Percentiles rank a stretch among this genome's conserved stretches.
phyloP scores from a whole-genome alignment of 2,888 invertebrate genomes.

The Zaprionus obscuricornis region DNA sequence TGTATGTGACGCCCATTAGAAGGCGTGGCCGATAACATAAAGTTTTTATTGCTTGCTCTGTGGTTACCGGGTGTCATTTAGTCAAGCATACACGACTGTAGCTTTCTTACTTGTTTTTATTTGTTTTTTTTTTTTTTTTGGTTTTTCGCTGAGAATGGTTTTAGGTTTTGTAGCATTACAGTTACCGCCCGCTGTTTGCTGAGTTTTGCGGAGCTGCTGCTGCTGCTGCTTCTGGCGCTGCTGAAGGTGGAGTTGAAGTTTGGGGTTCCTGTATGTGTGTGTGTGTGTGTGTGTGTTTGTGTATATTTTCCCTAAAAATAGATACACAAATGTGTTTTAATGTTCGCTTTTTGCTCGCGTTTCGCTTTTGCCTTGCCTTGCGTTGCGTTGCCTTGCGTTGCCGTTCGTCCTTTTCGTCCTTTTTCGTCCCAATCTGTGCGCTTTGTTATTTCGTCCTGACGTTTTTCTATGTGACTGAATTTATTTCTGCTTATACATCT shows the following conservation, averaged over 20 bases:
- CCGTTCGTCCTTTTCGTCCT: constrained; percentile 11
- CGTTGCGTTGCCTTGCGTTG: constrained; percentile 29
- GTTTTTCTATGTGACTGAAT: constrained; percentile 76
- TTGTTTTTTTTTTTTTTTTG: too few species aligned
- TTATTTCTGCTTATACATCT: constrained; percentile 42
- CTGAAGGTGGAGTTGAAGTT: constrained; percentile 43
- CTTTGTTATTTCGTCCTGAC: constrained; percentile 78
- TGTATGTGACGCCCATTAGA: too few species aligned
- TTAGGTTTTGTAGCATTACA: constrained; percentile 35
- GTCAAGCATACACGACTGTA: too few species aligned
- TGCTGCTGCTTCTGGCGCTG: constrained; percentile 42
- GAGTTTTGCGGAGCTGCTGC: not conserved
- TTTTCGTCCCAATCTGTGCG: constrained; percentile 60
- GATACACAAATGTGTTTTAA: constrained; percentile 79
- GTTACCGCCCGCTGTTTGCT: constrained; percentile 3
- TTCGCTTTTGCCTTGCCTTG: constrained; percentile 36
- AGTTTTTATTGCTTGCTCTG: too few species aligned
- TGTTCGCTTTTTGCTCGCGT: constrained; percentile 68
- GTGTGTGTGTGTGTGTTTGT: constrained; percentile 37
- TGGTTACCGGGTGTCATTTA: too few species aligned
- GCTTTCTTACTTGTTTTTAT: too few species aligned
- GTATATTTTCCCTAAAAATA: constrained; percentile 68
- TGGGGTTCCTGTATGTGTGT: constrained; percentile 10
- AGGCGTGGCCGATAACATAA: too few species aligned
- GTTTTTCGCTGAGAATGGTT: too few species aligned